Base-by-base conservation (phyloP, 2,113 vertebrate species). In the Excalfactoria chinensis region DNA sequence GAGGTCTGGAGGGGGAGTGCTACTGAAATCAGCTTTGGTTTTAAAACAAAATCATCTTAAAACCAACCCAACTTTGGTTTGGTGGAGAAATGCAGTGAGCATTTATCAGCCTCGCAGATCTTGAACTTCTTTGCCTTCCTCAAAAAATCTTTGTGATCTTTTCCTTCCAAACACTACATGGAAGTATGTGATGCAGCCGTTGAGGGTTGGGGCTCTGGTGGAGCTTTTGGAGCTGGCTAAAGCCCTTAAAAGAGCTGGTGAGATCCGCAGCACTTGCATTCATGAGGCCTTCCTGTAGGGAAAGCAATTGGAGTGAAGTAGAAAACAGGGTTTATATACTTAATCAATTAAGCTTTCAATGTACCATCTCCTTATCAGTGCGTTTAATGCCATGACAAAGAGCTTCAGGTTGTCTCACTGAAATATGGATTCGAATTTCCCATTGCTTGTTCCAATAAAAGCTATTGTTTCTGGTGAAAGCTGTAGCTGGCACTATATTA, bases 1-100 rank as follows among this genome's bases (percentile, higher is more conserved):
- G 21, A 22, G 19, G 32, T 22, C 0, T 1, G 1, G 18, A 53
- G 34, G 13, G 19, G 11, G 5, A 4, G 5, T 28, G 30, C 0
- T 0, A 34, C 51, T 14, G 35, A 78, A 77, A n/a, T 9, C 34
- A 20, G n/a, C 19, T 58, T n/a, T 84, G 19, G 3, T 84, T 78
- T 71, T 35, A 8, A 37, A 37, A 15, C 17, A 7, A 56, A 41
- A 6, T 5, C 3, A 1, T 8, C 25, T 13, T 43, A 13, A 34
- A 71, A 18, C 4, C 22, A 21, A 11, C n/a, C 23, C 58, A 28
- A 26, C 14, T 28, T 26, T 16, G 32, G 32, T 53, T 28, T 41
- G 76, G n/a, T 43, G 22, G 21, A 63, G 48, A 62, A 83, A 44
- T 26, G 6, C 64, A 53, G 26, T 4, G 5, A 28, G 8, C 11